Conservation (phyloP, 2,797 vertebrate species). For the Synanceia verrucosa region DNA sequence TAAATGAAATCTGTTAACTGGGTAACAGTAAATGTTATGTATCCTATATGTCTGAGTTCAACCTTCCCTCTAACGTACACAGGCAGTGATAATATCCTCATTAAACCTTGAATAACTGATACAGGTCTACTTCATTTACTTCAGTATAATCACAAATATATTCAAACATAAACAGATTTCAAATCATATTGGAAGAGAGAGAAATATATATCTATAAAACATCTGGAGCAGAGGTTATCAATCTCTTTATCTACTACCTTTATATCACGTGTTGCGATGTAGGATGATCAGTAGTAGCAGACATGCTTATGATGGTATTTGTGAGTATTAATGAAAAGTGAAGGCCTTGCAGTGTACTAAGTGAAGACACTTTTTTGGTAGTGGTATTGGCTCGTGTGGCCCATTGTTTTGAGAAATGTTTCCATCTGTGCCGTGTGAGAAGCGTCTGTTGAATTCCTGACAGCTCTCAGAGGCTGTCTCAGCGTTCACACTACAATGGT, state of each 20-base stretch:
- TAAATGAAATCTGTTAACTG: neutral
- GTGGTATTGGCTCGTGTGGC: slow-evolving; percentile 19
- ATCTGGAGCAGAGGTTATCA: no score
- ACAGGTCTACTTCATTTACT: neutral
- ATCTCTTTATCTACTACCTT: no score
- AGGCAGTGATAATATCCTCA: neutral
- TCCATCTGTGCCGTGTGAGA: slow-evolving; percentile 31
- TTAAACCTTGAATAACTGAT: neutral
- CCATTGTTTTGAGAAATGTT: slow-evolving; percentile 40
- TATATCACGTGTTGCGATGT: no score
- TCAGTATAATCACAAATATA: neutral
- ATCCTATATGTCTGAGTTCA: neutral
- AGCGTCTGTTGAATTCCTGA: slow-evolving; percentile 45
- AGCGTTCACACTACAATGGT: slow-evolving; percentile 24
- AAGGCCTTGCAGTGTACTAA: neutral
- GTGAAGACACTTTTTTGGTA: slow-evolving; percentile 22
- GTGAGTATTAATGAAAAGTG: neutral
- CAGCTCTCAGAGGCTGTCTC: slow-evolving; percentile 36
- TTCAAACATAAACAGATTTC: neutral
- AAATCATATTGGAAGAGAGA: no score
- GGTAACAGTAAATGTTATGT: neutral
- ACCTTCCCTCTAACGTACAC: neutral
- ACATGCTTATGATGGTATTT: neutral
- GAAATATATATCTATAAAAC: no score
- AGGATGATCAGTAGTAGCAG: neutral